Conservation (phyloP, 2,797 vertebrate species). For the Diplodus sargus region DNA sequence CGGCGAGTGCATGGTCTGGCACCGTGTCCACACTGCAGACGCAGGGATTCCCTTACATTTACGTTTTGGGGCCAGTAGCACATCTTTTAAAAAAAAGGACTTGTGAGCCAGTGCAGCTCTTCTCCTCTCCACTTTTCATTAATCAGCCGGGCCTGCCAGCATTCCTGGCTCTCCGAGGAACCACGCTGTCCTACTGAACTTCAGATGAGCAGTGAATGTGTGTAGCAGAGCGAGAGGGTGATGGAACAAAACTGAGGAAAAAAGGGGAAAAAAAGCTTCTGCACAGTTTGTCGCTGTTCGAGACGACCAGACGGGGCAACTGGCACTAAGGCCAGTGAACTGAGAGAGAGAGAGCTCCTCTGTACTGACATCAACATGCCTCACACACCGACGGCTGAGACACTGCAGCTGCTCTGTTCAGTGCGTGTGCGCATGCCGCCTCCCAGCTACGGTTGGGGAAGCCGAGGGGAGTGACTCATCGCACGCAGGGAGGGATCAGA, state of each 20-base stretch:
- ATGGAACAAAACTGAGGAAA: slow-evolving; percentile 30
- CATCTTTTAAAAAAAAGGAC: slow-evolving; percentile 48
- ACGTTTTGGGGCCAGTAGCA: slow-evolving; percentile 60
- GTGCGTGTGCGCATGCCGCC: slow-evolving; percentile 31
- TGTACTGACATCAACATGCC: slow-evolving; percentile 74
- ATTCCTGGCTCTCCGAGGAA: slow-evolving; percentile 72
- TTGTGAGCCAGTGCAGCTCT: slow-evolving; percentile 35
- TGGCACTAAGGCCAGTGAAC: slow-evolving; percentile 42
- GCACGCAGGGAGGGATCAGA: slow-evolving; percentile 43
- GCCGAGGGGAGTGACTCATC: slow-evolving; percentile 57
- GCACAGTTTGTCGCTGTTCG: slow-evolving; percentile 10
- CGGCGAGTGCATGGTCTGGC: slow-evolving; percentile 5
- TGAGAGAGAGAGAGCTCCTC: slow-evolving; percentile 65
- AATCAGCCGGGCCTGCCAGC: slow-evolving; percentile 62
- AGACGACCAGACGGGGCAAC: slow-evolving; percentile 50
- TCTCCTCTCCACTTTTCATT: slow-evolving; percentile 56
- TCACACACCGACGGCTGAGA: slow-evolving; percentile 69
- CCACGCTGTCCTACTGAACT: slow-evolving; percentile 79
- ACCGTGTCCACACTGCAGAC: slow-evolving; percentile 5
- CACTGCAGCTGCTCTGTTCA: slow-evolving; percentile 74
- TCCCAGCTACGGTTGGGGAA: slow-evolving; percentile 37
- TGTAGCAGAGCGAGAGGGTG: slow-evolving; percentile 37
- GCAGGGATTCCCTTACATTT: slow-evolving; percentile 53
- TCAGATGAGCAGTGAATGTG: slow-evolving; percentile 51
- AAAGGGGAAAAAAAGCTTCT: background rate